Evolutionary conservation across 2,888 invertebrate genomes (phyloP).

Genomic region (Drosophila conformis): DNA sequence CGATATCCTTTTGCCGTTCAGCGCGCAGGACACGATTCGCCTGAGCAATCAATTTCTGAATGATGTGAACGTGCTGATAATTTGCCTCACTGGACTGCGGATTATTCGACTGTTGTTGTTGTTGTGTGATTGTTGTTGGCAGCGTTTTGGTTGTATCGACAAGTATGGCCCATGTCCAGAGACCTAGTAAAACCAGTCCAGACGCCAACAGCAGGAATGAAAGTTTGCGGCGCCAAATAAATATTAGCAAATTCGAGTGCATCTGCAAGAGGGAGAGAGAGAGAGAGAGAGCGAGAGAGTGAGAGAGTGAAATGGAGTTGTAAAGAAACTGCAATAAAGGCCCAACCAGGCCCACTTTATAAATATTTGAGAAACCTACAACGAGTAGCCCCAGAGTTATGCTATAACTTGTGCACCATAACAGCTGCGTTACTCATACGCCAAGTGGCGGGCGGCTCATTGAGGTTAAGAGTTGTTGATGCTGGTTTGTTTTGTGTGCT

Average conservation of each 20-base stretch:
- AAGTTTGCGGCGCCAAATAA: slow-evolving; percentile 84
- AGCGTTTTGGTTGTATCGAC: slow-evolving; percentile 66
- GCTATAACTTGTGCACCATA: slow-evolving; percentile 54
- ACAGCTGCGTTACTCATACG: slow-evolving; percentile 70
- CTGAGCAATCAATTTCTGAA: slow-evolving; percentile 84
- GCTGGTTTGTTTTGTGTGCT: slow-evolving; percentile 50
- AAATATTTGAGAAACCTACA: slow-evolving; percentile 73
- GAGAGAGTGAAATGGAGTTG: slow-evolving; percentile 11
- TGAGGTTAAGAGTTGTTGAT: slow-evolving; percentile 73
- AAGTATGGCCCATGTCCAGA: slow-evolving; percentile 84
- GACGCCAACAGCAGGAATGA: slow-evolving; percentile 81
- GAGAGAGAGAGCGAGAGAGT: not conserved
- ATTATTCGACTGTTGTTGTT: slow-evolving; percentile 13
- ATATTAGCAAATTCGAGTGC: slow-evolving; percentile 83
- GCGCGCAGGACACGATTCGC: slow-evolving; percentile 84
- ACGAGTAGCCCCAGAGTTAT: slow-evolving; percentile 71
- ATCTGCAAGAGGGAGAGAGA: slow-evolving; percentile 72
- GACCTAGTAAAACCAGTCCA: slow-evolving; percentile 79
- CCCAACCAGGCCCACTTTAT: slow-evolving; percentile 45
- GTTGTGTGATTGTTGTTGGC: slow-evolving; percentile 32
- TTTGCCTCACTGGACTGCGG: slow-evolving; percentile 35
- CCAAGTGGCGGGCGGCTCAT: slow-evolving; percentile 63
- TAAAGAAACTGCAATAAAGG: slow-evolving; percentile 17
- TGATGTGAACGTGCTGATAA: slow-evolving; percentile 82
- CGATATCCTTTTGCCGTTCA: slow-evolving; percentile 71